Conservation (phyloP, 2,888 invertebrate species). For the Eupeodes luniger region DNA sequence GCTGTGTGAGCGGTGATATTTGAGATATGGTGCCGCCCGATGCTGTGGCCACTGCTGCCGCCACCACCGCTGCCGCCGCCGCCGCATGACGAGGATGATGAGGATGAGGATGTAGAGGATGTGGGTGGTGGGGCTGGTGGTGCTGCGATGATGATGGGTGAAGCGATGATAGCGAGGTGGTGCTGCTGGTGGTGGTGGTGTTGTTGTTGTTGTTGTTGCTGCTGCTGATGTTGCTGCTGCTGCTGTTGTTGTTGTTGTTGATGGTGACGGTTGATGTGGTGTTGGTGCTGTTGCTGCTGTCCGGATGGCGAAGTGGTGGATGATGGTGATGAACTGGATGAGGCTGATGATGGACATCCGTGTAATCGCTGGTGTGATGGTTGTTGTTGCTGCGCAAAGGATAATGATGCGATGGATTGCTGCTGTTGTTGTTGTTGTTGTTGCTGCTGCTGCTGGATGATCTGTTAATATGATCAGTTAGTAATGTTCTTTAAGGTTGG, state of each 20-base stretch:
- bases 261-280: constrained; percentile 77
- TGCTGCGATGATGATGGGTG: constrained; percentile 78
- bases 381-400: constrained; percentile 79
- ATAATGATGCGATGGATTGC: constrained; percentile 78
- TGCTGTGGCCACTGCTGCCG: constrained; percentile 71
- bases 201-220: constrained; percentile 75
- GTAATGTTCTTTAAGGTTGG: not conserved
- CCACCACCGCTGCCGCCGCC: constrained; percentile 74
- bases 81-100: constrained; percentile 72
- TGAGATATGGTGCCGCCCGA: constrained; percentile 82
- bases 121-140: constrained; percentile 77
- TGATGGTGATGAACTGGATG: constrained; percentile 81
- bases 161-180: constrained; percentile 81
- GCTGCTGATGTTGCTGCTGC: constrained; percentile 74
- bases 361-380: constrained; percentile 80
- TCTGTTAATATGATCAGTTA: constrained; percentile 78
- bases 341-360: constrained; percentile 80
- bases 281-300: constrained; percentile 77
- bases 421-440: constrained; percentile 78
- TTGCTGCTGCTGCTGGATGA: constrained; percentile 80
- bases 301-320: constrained; percentile 80
- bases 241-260: constrained; percentile 76
- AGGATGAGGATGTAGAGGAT: constrained; percentile 74
- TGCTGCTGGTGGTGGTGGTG: constrained; percentile 75
- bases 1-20: constrained; percentile 84